Evolutionary conservation across 2,113 vertebrate genomes (phyloP).

Genomic region (Engraulis encrasicolus): DNA sequence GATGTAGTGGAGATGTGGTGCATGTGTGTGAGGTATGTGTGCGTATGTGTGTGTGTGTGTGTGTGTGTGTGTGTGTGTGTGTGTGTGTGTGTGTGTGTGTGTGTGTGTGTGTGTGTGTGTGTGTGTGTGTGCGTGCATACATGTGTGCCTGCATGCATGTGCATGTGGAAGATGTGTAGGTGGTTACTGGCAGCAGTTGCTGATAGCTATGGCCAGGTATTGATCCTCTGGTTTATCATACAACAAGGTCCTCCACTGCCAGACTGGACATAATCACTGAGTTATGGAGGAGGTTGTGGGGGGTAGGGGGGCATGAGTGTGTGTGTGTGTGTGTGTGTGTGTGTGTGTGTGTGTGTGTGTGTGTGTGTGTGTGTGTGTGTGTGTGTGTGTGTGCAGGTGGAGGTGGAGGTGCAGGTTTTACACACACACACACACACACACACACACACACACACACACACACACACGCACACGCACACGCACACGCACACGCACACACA

Average conservation of each 20-base stretch:
- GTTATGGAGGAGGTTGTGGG: not conserved
- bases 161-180: not conserved
- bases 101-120: no score
- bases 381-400: not conserved
- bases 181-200: not conserved
- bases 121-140: no score
- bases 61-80: no score
- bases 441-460: no score
- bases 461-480: no score
- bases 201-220: not conserved
- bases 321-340: not conserved
- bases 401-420: no score
- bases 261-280: not conserved
- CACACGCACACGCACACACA: no score
- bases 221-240: not conserved
- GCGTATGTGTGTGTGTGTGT: no score
- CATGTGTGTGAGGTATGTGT: no score
- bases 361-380: constrained; percentile 1
- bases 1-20: no score
- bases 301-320: not conserved
- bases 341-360: not conserved
- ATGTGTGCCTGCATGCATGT: not conserved
- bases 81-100: no score
- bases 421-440: no score
- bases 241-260: not conserved